Conservation (phyloP, 2,113 vertebrate genomes). For the Cynoglossus semilaevis region DNA sequence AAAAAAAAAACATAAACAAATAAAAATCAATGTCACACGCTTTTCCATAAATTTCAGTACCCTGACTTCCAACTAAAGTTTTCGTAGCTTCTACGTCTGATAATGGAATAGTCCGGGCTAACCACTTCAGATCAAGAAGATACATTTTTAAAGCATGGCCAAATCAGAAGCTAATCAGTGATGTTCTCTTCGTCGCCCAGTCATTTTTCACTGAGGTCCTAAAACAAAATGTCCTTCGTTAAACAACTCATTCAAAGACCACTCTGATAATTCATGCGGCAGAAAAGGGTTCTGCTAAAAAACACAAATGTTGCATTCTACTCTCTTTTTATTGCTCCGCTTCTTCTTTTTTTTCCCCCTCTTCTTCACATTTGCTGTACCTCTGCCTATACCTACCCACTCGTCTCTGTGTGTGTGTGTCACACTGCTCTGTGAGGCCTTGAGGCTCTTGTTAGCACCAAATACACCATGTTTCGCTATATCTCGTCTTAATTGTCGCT, state of each 20-base stretch:
- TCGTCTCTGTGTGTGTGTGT: conserved; percentile 11
- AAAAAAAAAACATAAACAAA: too few species aligned
- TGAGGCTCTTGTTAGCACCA: conserved; percentile 83
- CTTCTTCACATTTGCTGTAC: background rate
- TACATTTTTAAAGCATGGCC: too few species aligned
- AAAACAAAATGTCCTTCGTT: conserved; percentile 59
- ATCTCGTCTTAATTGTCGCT: conserved; percentile 97
- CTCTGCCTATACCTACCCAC: conserved; percentile 24
- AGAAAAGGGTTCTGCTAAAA: conserved; percentile 9
- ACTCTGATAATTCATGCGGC: conserved; percentile 40
- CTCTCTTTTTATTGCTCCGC: conserved; percentile 2
- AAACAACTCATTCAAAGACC: conserved; percentile 59
- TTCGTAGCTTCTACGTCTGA: too few species aligned
- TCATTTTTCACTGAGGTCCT: conserved; percentile 45
- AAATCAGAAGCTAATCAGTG: too few species aligned
- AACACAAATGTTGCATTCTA: conserved; percentile 17
- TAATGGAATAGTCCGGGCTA: too few species aligned
- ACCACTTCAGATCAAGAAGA: too few species aligned
- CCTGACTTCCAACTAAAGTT: too few species aligned
- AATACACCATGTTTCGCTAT: conserved; percentile 81
- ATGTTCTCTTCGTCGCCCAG: conserved; percentile 19
- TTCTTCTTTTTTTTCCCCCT: background rate
- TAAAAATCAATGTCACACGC: too few species aligned
- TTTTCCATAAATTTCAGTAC: too few species aligned
- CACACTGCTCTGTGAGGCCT: conserved; percentile 76